These are phyloP conservation scores for Stegostoma tigrinum DNA, from an alignment of 2,113 vertebrate species.

Conservation along the genomic window DNA sequence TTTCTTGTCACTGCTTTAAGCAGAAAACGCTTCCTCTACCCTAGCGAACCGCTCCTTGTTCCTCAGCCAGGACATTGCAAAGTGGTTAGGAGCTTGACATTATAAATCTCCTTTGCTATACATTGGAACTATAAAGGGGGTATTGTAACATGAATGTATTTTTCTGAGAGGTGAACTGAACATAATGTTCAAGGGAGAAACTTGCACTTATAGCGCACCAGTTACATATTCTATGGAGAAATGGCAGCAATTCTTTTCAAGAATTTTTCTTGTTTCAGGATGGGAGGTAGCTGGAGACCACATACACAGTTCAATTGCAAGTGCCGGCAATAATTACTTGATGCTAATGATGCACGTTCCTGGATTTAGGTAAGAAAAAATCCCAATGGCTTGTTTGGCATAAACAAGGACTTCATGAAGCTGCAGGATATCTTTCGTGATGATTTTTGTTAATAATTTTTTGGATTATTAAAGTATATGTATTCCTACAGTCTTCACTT, in stretches of 20 bases:
- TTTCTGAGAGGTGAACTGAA: not conserved
- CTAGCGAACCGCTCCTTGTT: no score
- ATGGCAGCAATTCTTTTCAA: not conserved
- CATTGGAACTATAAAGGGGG: not conserved
- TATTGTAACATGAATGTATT: not conserved
- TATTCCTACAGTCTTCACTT: not conserved
- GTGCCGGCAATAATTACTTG: conserved; percentile 79
- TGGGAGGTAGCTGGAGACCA: conserved; percentile 94
- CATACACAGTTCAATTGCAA: conserved; percentile 75
- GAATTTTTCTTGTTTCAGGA: conserved; percentile 54
- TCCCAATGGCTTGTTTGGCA: not conserved
- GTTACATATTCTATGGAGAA: not conserved
- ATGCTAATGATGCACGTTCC: conserved; percentile 73
- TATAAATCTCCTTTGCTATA: not conserved
- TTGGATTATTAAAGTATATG: not conserved
- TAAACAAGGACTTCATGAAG: not conserved
- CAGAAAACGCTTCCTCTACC: not conserved
- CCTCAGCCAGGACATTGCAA: not conserved
- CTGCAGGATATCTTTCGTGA: not conserved
- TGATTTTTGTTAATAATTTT: not conserved
- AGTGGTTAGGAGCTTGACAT: not conserved
- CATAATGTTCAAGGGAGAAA: not conserved
- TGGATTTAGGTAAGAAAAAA: conserved; percentile 77
- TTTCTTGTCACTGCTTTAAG: not conserved
- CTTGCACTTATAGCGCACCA: not conserved